A percentile compares a stretch with the other conserved stretches of the same genome.
Evolutionary conservation across 2,797 vertebrate species (phyloP).

Genomic region (Linurgus olivaceus): DNA sequence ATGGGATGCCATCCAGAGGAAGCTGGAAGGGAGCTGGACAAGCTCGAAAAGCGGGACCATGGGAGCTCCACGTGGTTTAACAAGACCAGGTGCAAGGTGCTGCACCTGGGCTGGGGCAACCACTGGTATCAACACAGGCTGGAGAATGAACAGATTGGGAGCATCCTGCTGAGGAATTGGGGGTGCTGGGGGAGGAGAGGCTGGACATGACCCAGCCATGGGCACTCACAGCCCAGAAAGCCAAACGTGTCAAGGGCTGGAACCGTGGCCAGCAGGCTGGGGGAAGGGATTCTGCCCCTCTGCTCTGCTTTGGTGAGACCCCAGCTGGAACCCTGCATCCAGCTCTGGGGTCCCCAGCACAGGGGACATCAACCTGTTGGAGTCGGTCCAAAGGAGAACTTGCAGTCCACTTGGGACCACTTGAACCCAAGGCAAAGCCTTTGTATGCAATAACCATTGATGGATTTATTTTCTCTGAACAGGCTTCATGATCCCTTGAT

Average conservation of each 20-base stretch:
- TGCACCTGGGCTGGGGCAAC: not conserved
- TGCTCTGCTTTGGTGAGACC: not conserved
- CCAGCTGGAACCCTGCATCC: not conserved
- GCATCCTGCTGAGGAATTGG: not conserved
- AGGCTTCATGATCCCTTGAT: not conserved
- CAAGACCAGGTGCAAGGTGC: not conserved
- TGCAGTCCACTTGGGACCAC: not conserved
- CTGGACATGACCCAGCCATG: not conserved
- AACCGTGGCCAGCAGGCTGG: rapidly evolving
- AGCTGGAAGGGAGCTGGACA: not conserved
- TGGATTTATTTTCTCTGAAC: not conserved
- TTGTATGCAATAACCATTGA: not conserved
- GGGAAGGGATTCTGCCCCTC: not conserved
- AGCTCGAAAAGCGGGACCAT: rapidly evolving
- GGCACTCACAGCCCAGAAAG: not conserved
- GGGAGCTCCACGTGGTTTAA: not conserved
- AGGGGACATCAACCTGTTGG: not conserved
- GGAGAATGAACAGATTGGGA: not conserved
- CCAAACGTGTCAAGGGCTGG: rapidly evolving
- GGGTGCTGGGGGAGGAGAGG: not conserved
- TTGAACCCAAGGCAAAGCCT: not conserved
- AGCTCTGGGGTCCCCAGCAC: not conserved
- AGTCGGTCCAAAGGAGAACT: rapidly evolving
- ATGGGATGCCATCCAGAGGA: not conserved
- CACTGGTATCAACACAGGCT: too few species aligned